A percentile compares a stretch with the other conserved stretches of the same genome.
Evolutionary conservation across 2,113 vertebrate genomes (phyloP).

Genomic region (Datnioides undecimradiatus): DNA sequence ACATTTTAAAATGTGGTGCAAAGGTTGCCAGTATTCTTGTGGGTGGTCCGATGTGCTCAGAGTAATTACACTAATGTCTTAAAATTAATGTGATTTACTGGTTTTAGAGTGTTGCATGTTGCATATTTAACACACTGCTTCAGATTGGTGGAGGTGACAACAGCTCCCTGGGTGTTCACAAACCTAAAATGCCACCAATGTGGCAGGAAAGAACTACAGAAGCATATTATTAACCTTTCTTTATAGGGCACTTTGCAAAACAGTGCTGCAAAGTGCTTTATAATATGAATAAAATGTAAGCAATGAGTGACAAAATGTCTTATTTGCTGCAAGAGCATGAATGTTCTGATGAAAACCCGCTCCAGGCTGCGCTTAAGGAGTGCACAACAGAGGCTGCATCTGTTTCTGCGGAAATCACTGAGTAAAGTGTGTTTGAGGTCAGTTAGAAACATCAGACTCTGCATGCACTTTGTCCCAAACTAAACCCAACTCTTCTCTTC

Average conservation of each 20-base stretch:
- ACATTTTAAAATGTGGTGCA: neutral
- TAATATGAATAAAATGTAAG: constrained; percentile 26
- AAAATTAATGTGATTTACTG: constrained; percentile 12
- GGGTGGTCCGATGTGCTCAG: neutral
- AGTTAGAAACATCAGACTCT: neutral
- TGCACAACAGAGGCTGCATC: constrained; percentile 3
- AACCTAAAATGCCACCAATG: constrained; percentile 31
- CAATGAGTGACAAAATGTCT: constrained; percentile 33
- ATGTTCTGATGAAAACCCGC: constrained; percentile 25
- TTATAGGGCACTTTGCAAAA: constrained; percentile 18
- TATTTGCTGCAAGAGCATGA: constrained; percentile 1
- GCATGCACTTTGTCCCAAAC: neutral
- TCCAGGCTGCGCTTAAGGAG: constrained; percentile 22
- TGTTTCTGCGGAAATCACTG: constrained; percentile 6
- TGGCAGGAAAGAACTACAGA: constrained; percentile 7
- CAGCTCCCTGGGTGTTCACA: neutral
- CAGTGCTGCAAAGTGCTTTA: constrained; percentile 21
- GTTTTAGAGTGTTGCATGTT: neutral
- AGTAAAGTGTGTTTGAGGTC: neutral
- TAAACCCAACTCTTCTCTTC: neutral
- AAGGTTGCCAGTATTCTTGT: neutral
- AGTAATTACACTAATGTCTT: constrained; percentile 28
- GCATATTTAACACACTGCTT: neutral
- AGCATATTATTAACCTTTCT: constrained; percentile 57
- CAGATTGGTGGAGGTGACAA: neutral